phyloP scores from a whole-genome alignment of 2,797 vertebrate species.

The Hapalemur alaotrensis region DNA sequence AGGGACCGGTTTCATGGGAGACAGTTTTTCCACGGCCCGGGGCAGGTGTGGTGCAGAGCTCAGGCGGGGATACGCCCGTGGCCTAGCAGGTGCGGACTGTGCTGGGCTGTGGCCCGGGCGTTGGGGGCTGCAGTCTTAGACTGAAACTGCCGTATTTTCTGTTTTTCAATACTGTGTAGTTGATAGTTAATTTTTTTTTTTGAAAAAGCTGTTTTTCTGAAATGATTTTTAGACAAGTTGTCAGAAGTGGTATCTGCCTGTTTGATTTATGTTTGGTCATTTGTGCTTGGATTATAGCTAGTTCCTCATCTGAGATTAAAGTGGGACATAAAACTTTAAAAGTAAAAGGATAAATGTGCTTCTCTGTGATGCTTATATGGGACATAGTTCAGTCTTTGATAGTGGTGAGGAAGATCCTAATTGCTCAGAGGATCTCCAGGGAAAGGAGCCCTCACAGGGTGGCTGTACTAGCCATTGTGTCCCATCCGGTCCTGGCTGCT shows the following conservation, averaged over 20 bases:
- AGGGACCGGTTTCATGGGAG: no score
- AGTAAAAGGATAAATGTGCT: neutral
- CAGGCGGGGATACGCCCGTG: no score
- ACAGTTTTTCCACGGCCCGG: no score
- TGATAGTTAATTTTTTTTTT: neutral
- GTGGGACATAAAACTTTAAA: neutral
- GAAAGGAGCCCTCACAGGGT: neutral
- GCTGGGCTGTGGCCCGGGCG: no score
- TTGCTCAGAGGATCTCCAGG: neutral
- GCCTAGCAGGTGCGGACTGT: no score
- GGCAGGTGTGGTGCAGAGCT: no score
- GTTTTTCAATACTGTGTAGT: neutral
- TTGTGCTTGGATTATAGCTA: neutral
- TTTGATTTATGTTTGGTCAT: neutral
- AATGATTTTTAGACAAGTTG: neutral
- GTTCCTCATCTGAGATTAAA: neutral
- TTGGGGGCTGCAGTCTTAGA: neutral
- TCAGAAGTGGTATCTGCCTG: neutral
- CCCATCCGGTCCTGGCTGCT: no score
- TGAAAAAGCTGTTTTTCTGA: neutral
- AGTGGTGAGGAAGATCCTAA: neutral
- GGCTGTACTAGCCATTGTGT: neutral
- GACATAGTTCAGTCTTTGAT: neutral
- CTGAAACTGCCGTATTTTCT: neutral
- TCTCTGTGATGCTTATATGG: neutral